A percentile compares a stretch with the other conserved stretches of the same genome.
phyloP scores from a whole-genome alignment of 2,888 invertebrate species.

The Patella pellucida region DNA sequence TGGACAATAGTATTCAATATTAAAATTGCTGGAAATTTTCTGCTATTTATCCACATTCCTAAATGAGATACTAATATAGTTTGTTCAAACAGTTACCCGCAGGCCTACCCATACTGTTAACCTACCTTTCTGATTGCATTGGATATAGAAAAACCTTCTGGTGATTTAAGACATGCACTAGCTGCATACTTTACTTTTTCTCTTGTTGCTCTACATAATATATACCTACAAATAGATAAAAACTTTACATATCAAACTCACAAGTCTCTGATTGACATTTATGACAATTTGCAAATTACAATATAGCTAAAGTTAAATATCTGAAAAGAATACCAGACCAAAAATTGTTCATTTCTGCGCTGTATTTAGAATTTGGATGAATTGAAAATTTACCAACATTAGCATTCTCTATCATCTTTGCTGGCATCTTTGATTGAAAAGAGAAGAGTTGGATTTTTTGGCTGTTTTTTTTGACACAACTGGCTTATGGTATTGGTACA shows the following conservation, averaged over 20 bases:
- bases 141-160: constrained; percentile 50
- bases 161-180: constrained; percentile 35
- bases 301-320: too few relatives aligned
- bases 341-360: too few relatives aligned
- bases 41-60: background rate
- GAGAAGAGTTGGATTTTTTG: background rate
- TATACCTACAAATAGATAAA: constrained; percentile 58
- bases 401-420: too few relatives aligned
- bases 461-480: background rate
- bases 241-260: too few relatives aligned
- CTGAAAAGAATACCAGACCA: too few relatives aligned
- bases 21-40: background rate
- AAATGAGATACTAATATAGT: constrained; percentile 6
- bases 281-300: too few relatives aligned
- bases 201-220: constrained; percentile 67
- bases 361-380: too few relatives aligned
- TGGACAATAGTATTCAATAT: constrained; percentile 11
- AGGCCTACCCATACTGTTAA: background rate
- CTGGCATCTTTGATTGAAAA: background rate
- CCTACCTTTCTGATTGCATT: constrained; percentile 45
- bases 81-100: background rate
- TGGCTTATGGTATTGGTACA: background rate
- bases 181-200: constrained; percentile 61
- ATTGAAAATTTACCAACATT: too few relatives aligned
- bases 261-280: too few relatives aligned